Base-by-base conservation (phyloP, 1,140 invertebrate genomes). In the honey bee (Apis mellifera) region DNA sequence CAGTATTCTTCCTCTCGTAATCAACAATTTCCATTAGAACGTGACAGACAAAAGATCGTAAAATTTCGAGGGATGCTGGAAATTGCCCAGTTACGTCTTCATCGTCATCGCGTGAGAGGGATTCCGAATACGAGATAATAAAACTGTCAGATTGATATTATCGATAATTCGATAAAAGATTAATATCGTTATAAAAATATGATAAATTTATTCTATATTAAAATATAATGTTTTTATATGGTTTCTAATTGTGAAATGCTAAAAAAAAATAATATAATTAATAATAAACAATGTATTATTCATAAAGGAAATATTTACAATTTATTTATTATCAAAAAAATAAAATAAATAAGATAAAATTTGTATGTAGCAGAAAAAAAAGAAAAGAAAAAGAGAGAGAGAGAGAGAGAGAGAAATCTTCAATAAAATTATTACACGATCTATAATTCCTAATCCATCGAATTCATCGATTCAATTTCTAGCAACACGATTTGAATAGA, bases 391-490 rank as follows among this genome's bases (percentile, higher is more conserved):
- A 26, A 26, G 1, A 26, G 26, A 26, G 26, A 32, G 60, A 15
- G 17, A 26, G 1, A 26, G 26, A 26, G 26, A 32, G 60, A 15
- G 17, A 57, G 17, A 64, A 4, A 64, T 9, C 1, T 15, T 15
- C 26, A 13, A 19, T 13, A 13, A 62, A 62, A 62, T 62, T 26
- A 62, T 52, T 15, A 21, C 8, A 68, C 64, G 26, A 9, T 26
- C 55, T 48, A 21, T 57, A 57, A 50, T 57, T 21, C 19, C 71
- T 74, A 81, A 81, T 74, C 66, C 71, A 23, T 57, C 52, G 48
- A 54, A 62, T 64, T 26, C 15, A 17, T 62, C 5, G 68, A n/a
- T n/a, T n/a, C n/a, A 52, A 74, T 75, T 81, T 48, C 59, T n/a
- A 1, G 4, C 2, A 11, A 12, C 59, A 8, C 12, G 26, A 13